Evolutionary conservation across 2,113 vertebrate genomes (phyloP), one percentile per base, ranked within the genome.

Genomic region (Zapornia atra): DNA sequence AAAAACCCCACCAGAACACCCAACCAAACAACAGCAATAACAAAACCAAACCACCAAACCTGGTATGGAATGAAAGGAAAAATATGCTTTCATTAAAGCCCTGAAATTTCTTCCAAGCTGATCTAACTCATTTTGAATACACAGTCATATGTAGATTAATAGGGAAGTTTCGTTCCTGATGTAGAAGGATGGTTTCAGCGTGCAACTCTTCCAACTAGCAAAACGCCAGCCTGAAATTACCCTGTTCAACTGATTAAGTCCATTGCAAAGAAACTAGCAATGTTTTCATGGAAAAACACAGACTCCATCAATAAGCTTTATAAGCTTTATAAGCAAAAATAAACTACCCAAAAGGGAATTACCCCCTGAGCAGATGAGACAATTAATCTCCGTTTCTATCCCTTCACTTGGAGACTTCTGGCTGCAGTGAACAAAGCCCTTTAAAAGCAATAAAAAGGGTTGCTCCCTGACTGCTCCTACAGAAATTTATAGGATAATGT

Each of bases 361-460:
- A 64, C 6, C 88, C 50, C 56, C 59, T 4, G 4, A 89, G 78
- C 0, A 1, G 83, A 65, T 83, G 53, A 92, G 69, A 38, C 34
- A 60, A 78, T 94, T 96, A 94, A 94, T 86, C 71, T 94, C 29
- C 33, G 42, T 78, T 88, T 94, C 63, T 57, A 42, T 82, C 53
- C 60, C 20, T 77, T 94, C n/a, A 33, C 44, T 73, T n/a, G 60
- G 36, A 89, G 61, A 76, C 60, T 91, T 93, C 68, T 91, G 34
- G 54, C 48, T 88, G 34, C 25, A 77, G 53, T 71, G 82, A 86
- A 81, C 60, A 94, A 92, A 94, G 34, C 38, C 76, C 56, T 92
- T 88, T 90, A 70, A 95, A 92, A 94, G 72, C 46, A 89, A 71
- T 87, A 94, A 92, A 82, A 89, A 88, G 51, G 17, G 50, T 51